phyloP scores from a whole-genome alignment of 2,888 invertebrate species.

The Caenorhabditis wallacei region DNA sequence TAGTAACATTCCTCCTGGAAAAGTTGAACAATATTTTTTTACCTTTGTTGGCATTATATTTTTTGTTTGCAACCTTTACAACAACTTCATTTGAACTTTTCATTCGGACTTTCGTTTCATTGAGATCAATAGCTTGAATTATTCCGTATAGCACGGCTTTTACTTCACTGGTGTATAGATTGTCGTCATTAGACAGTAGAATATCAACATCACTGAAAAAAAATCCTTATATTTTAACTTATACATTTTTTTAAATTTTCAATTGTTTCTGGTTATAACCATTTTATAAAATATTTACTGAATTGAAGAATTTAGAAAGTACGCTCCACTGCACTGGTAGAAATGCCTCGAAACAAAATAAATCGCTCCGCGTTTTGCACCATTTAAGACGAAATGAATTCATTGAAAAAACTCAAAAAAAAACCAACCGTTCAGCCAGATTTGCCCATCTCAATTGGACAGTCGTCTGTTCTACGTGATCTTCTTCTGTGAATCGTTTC shows the following conservation, averaged over 20 bases:
- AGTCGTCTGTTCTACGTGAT: conserved; percentile 16
- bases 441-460: conserved; percentile 47
- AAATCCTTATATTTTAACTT: too few relatives aligned
- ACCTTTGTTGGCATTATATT: conserved; percentile 52
- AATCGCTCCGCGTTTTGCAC: background rate
- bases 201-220: conserved; percentile 55
- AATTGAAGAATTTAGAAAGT: background rate
- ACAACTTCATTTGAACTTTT: conserved; percentile 43
- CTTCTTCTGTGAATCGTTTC: conserved; percentile 7
- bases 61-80: conserved; percentile 56
- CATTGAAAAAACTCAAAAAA: background rate
- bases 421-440: conserved; percentile 10
- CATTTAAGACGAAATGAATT: background rate
- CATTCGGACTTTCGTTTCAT: conserved; percentile 36
- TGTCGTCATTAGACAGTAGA: conserved; percentile 23
- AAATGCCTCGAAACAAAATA: background rate
- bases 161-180: conserved; percentile 43
- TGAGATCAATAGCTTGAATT: conserved; percentile 41
- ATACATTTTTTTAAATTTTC: background rate
- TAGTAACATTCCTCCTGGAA: background rate
- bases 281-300: background rate
- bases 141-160: conserved; percentile 62
- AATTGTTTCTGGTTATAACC: background rate
- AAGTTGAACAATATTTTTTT: background rate
- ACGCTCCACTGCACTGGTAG: background rate